Evolutionary conservation across 2,888 invertebrate genomes (phyloP), one percentile per base, ranked within the genome.

Genomic region (Thera britannica): DNA sequence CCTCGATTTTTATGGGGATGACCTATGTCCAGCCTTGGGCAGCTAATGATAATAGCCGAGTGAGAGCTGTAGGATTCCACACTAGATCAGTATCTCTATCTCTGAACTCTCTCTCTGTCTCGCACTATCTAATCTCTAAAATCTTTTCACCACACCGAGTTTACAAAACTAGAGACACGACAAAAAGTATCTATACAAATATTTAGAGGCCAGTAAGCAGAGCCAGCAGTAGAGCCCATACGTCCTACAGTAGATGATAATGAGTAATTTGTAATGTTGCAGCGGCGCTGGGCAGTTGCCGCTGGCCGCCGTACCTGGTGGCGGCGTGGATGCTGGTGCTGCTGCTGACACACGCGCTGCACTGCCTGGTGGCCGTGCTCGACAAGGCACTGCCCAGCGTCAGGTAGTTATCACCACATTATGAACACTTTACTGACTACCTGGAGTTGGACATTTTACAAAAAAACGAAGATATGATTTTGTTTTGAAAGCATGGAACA

Each of bases 221-320:
- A 23, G 23, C 23, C 23, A 23, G 23, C 23, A 23, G 23, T 23
- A 23, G 23, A 23, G 23, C 0, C 23, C 23, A 23, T n/a, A n/a
- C 23, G 23, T 23, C 23, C 23, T 23, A 23, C 23, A 23, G 44
- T 38, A 38, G 38, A 4, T 38, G 38, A 5, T 38, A 38, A 38
- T 38, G 3, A 4, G 3, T 2, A 48, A 11, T 44, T 11, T 57
- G 9, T 56, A 23, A 23, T 11, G n/a, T 57, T 72, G 70, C 88
- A 92, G 85, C 88, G 75, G 85, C 92, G 59, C 71, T 90, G 78
- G 88, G 90, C 79, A 88, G 90, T 49, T 88, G 90, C 84, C 90
- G 90, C 36, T 93, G 93, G 92, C 92, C 93, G 74, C 93, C 93
- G 66, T 93, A 92, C 85, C 76, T 92, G 82, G 82, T 93, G 77